A percentile compares a stretch with the other conserved stretches of the same genome.
phyloP scores from a whole-genome alignment of 2,113 vertebrate species.

The Pholis gunnellus region DNA sequence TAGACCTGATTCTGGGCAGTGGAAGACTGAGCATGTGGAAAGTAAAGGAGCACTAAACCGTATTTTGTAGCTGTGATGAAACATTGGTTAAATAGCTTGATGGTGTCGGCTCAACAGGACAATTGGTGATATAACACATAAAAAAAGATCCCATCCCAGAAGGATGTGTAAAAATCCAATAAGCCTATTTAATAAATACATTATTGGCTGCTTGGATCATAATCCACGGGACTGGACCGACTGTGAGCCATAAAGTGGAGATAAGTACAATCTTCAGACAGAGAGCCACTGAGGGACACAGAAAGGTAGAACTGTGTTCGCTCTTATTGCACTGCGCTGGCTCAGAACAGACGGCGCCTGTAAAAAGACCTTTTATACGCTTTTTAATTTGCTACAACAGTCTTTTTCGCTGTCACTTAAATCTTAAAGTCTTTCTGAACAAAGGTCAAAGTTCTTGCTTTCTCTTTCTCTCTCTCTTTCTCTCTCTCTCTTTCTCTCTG shows the following conservation, averaged over 20 bases:
- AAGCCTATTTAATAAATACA: conserved; percentile 36
- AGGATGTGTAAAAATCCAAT: conserved; percentile 13
- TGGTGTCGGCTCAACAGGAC: not conserved
- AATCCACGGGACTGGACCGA: not conserved
- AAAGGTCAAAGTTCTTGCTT: not conserved
- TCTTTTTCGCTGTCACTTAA: not conserved
- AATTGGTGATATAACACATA: not conserved
- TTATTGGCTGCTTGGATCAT: conserved; percentile 9
- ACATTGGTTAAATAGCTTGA: not conserved
- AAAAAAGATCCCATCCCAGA: not conserved
- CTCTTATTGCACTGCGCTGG: conserved; percentile 22
- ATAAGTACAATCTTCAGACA: not conserved
- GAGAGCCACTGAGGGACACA: conserved; percentile 1
- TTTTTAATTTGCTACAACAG: not conserved
- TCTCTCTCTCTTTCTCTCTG: not conserved
- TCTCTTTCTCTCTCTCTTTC: not conserved
- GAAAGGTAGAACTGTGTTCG: not conserved
- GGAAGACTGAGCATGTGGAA: not conserved
- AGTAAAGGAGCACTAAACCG: not conserved
- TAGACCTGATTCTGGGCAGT: not conserved
- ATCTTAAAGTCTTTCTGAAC: not conserved
- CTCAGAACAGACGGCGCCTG: not conserved
- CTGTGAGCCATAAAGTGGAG: not conserved
- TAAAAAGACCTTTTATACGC: not conserved
- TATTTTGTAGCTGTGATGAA: not conserved